Evolutionary conservation across 2,113 vertebrate genomes (phyloP).

Genomic region (Gobio gobio): DNA sequence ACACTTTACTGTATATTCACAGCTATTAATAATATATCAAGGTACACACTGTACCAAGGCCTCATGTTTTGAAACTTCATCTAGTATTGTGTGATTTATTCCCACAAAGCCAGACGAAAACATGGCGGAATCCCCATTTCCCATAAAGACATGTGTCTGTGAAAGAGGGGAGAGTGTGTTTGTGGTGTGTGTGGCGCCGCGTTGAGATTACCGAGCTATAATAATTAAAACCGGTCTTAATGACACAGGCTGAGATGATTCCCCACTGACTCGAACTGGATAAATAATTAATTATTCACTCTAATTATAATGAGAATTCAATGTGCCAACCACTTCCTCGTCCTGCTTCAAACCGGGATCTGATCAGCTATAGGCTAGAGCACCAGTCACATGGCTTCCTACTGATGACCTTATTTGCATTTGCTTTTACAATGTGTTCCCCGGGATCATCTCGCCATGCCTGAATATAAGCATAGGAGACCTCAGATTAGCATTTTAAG

Average conservation of each 20-base stretch:
- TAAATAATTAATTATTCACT: conserved; percentile 78
- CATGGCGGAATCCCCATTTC: conserved; percentile 64
- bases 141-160: conserved; percentile 57
- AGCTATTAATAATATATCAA: too few relatives aligned
- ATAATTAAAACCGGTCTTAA: conserved; percentile 78
- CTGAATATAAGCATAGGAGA: background rate
- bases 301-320: conserved; percentile 67
- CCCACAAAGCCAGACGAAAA: conserved; percentile 25
- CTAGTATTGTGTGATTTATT: background rate
- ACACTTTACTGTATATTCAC: too few relatives aligned
- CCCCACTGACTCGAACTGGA: conserved; percentile 63
- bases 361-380: conserved; percentile 59
- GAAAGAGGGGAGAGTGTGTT: conserved; percentile 63
- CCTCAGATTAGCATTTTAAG: background rate
- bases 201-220: conserved; percentile 70
- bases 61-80: background rate
- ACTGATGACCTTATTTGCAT: conserved; percentile 46
- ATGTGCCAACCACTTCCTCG: conserved; percentile 64
- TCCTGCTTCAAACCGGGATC: conserved; percentile 53
- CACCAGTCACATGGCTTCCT: conserved; percentile 57
- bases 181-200: conserved; percentile 39
- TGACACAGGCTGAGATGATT: conserved; percentile 69
- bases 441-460: background rate
- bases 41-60: background rate
- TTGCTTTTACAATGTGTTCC: background rate